A percentile compares a stretch with the other conserved stretches of the same genome.
Evolutionary conservation across 2,797 vertebrate genomes (phyloP).

Genomic region (Momotus momota): DNA sequence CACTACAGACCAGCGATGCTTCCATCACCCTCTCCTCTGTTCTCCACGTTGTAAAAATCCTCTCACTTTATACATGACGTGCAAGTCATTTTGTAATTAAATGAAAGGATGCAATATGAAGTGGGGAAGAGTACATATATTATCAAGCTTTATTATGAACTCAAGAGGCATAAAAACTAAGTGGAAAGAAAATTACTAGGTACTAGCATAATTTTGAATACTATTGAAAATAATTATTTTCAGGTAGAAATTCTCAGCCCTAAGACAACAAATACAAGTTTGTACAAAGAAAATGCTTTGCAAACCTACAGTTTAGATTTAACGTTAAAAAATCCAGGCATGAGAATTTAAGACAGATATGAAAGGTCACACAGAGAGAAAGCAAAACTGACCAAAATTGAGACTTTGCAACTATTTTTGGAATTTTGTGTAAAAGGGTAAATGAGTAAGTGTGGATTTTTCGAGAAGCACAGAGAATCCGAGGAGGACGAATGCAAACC

Average conservation of each 20-base stretch:
- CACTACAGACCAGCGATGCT: neutral
- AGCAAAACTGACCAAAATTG: neutral
- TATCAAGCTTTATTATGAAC: neutral
- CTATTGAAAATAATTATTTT: neutral
- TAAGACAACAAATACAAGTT: neutral
- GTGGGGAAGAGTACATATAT: neutral
- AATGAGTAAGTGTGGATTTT: neutral
- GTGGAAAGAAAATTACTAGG: neutral
- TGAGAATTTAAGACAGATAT: neutral
- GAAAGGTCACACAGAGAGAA: neutral
- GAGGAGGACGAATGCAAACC: neutral
- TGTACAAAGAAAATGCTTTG: neutral
- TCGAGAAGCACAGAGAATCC: neutral
- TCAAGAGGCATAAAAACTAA: neutral
- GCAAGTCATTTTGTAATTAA: neutral
- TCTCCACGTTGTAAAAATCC: neutral
- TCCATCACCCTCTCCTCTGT: neutral
- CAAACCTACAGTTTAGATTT: neutral
- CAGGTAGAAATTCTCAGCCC: neutral
- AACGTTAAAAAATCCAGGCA: neutral
- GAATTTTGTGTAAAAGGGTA: neutral
- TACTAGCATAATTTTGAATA: neutral
- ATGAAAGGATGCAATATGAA: neutral
- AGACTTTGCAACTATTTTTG: neutral
- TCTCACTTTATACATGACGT: neutral